Evolutionary conservation across 2,797 vertebrate species (phyloP).

Genomic region (Lophotriccus pileatus): DNA sequence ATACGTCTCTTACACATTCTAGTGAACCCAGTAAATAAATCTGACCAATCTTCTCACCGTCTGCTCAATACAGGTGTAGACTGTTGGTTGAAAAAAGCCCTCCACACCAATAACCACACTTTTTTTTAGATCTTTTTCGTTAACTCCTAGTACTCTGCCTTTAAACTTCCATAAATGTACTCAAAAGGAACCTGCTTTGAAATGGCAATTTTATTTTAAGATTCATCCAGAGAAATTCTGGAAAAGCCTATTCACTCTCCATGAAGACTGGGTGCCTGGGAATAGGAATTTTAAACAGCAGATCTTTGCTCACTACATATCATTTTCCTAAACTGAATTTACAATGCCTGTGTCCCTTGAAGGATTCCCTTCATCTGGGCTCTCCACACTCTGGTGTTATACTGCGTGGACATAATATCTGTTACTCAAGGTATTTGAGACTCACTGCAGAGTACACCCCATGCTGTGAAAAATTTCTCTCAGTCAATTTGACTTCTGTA

Average conservation of each 20-base stretch:
- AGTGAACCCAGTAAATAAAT: background rate
- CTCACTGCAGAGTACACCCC: background rate
- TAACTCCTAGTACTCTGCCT: background rate
- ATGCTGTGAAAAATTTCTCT: background rate
- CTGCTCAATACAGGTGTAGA: background rate
- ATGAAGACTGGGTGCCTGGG: background rate
- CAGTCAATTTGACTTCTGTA: background rate
- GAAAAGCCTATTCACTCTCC: background rate
- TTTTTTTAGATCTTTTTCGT: background rate
- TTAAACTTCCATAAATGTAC: background rate
- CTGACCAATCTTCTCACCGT: background rate
- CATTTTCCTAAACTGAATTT: background rate
- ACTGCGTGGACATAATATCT: background rate
- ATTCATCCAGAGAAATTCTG: background rate
- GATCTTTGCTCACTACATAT: fast-evolving
- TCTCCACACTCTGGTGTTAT: background rate
- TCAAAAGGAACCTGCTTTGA: background rate
- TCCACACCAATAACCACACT: background rate
- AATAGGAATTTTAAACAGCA: background rate
- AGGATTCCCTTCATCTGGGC: background rate
- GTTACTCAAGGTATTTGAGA: background rate
- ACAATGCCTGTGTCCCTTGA: background rate
- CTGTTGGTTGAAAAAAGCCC: background rate
- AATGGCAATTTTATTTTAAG: background rate
- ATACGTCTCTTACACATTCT: background rate